A percentile compares a stretch with the other conserved stretches of the same genome.
Conservation (phyloP, 2,113 vertebrate species). For the Pungitius pungitius region DNA sequence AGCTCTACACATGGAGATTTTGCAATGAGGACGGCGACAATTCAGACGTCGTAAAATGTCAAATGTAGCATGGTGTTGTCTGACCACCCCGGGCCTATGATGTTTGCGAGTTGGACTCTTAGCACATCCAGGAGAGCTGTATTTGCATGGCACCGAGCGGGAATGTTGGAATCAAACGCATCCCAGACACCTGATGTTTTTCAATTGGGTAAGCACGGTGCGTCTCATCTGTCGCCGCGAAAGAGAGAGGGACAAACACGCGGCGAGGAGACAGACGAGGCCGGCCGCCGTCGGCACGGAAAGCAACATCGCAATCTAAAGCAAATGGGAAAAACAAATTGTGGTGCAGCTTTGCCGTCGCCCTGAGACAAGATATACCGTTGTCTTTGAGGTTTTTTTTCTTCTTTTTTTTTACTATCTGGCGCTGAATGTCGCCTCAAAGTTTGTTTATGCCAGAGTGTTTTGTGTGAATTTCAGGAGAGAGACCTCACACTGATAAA, state of each 20-base stretch:
- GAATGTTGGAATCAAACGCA: slow-evolving; percentile 3
- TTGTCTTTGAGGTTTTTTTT: slow-evolving; percentile 16
- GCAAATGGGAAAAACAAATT: slow-evolving; percentile 65
- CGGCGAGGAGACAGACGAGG: slow-evolving; percentile 32
- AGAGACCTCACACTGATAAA: slow-evolving; percentile 3
- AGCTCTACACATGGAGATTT: background rate
- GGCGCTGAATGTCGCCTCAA: slow-evolving; percentile 10
- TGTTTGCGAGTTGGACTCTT: no score
- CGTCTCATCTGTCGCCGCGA: slow-evolving; percentile 25
- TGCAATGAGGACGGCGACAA: background rate
- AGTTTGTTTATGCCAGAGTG: background rate
- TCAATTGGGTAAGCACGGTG: slow-evolving; percentile 14
- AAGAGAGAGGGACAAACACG: slow-evolving; percentile 41
- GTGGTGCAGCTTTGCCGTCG: slow-evolving; percentile 21
- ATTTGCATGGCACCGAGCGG: background rate
- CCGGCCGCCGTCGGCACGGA: background rate
- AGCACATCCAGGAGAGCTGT: background rate
- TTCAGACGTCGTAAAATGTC: background rate
- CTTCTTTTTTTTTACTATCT: background rate
- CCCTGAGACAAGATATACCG: slow-evolving; percentile 29
- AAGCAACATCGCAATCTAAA: slow-evolving; percentile 36
- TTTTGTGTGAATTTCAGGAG: background rate
- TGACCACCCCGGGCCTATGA: background rate
- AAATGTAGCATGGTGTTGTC: background rate
- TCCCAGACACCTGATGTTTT: slow-evolving; percentile 9